These are phyloP conservation scores for Epirrita christyi DNA, from an alignment of 2,888 invertebrate genomes.

Conservation along the genomic window DNA sequence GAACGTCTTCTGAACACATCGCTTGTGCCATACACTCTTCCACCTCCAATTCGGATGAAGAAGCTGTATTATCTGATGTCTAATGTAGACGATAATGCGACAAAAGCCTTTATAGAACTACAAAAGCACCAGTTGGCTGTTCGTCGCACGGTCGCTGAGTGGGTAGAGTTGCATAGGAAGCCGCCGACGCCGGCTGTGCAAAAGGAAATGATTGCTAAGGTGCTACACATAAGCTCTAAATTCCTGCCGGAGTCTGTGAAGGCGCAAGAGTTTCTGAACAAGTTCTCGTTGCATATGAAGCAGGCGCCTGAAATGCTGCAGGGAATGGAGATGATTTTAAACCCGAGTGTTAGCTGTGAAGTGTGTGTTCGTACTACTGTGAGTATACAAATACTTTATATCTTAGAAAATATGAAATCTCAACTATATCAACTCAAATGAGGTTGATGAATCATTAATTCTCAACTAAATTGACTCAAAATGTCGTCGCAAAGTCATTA, in stretches of 20 bases:
- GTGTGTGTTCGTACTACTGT: conserved; percentile 96
- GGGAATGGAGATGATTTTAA: conserved; percentile 94
- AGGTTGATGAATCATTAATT: too few species aligned
- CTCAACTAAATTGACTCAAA: too few species aligned
- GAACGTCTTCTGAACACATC: conserved; percentile 97
- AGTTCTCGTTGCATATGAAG: conserved; percentile 92
- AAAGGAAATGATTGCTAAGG: conserved; percentile 89
- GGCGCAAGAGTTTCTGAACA: conserved; percentile 93
- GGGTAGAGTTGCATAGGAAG: conserved; percentile 93
- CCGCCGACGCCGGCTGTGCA: conserved; percentile 88
- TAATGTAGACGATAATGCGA: conserved; percentile 97
- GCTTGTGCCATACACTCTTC: conserved; percentile 96
- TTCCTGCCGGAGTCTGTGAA: conserved; percentile 97
- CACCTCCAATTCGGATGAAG: conserved; percentile 95
- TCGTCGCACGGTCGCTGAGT: conserved; percentile 92
- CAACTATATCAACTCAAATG: too few species aligned
- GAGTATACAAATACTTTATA: conserved; percentile 53
- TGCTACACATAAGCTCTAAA: conserved; percentile 87
- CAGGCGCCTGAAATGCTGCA: conserved; percentile 88
- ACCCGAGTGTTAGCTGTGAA: conserved; percentile 96
- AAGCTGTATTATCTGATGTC: conserved; percentile 95
- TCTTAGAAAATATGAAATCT: too few species aligned
- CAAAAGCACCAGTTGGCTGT: conserved; percentile 96
- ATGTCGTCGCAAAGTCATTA: too few species aligned
- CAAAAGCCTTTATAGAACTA: conserved; percentile 92